Conservation (phyloP, 2,797 vertebrate genomes). For the Cossypha dichroa region DNA sequence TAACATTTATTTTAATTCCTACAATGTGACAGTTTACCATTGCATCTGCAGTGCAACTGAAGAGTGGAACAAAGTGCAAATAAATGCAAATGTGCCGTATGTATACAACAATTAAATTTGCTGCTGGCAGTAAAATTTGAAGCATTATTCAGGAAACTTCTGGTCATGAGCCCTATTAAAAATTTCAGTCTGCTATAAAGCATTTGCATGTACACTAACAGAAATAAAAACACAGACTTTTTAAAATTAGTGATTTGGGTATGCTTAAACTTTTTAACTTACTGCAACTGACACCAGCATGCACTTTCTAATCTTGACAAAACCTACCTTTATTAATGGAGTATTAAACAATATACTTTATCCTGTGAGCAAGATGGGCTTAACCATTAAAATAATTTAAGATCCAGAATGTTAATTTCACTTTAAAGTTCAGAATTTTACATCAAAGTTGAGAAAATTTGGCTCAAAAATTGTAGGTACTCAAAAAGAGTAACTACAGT, state of each 20-base stretch:
- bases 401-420: not conserved
- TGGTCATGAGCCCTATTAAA: not conserved
- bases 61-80: slow-evolving; percentile 19
- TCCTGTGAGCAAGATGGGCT: not conserved
- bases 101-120: slow-evolving; percentile 31
- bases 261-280: not conserved
- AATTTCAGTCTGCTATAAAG: not conserved
- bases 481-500: not conserved
- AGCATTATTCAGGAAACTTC: not conserved
- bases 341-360: not conserved
- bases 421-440: not conserved
- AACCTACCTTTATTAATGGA: not conserved
- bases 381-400: not conserved
- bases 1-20: slow-evolving; percentile 18
- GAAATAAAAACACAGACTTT: not conserved
- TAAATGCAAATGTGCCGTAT: slow-evolving; percentile 24
- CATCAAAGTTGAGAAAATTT: not conserved
- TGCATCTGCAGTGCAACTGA: not conserved
- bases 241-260: not conserved
- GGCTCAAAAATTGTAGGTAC: not conserved
- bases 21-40: not conserved
- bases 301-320: not conserved
- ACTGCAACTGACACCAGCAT: not conserved
- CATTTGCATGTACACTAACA: not conserved
- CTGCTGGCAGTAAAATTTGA: not conserved